phyloP scores from a whole-genome alignment of 2,888 invertebrate genomes.

The Callimorpha dominula region DNA sequence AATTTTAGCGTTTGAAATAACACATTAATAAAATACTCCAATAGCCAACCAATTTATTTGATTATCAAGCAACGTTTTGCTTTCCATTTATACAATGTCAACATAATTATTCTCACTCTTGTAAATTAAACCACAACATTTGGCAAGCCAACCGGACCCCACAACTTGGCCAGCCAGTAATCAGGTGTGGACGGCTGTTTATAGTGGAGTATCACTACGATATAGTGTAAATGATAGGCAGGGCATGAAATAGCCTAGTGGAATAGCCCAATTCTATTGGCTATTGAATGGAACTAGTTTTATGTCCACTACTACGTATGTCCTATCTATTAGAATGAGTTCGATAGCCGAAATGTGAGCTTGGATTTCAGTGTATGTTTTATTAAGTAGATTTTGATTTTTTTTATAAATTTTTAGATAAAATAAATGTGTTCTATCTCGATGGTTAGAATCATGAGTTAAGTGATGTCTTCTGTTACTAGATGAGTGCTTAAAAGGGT shows the following conservation, averaged over 20 bases:
- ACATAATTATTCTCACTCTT: background rate
- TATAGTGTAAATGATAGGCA: conserved; percentile 18
- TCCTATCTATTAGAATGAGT: background rate
- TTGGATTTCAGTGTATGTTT: background rate
- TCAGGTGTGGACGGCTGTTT: conserved; percentile 34
- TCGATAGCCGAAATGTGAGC: background rate
- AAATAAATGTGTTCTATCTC: background rate
- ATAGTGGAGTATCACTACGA: conserved; percentile 16
- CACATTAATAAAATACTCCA: no score
- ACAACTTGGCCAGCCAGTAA: conserved; percentile 12
- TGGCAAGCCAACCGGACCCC: background rate
- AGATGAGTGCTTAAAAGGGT: background rate
- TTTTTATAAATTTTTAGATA: no score
- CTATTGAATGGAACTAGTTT: conserved; percentile 1
- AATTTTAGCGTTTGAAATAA: no score
- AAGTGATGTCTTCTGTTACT: background rate
- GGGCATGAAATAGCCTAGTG: conserved; percentile 1
- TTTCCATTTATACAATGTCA: background rate
- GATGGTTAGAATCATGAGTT: background rate
- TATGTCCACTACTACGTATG: background rate
- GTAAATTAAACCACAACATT: conserved; percentile 19
- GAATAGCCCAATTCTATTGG: background rate
- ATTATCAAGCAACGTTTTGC: background rate
- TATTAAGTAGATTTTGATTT: no score
- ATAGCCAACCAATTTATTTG: no score